Evolutionary conservation across 2,888 invertebrate genomes (phyloP).

Genomic region (Melikaiella ostensackeni): DNA sequence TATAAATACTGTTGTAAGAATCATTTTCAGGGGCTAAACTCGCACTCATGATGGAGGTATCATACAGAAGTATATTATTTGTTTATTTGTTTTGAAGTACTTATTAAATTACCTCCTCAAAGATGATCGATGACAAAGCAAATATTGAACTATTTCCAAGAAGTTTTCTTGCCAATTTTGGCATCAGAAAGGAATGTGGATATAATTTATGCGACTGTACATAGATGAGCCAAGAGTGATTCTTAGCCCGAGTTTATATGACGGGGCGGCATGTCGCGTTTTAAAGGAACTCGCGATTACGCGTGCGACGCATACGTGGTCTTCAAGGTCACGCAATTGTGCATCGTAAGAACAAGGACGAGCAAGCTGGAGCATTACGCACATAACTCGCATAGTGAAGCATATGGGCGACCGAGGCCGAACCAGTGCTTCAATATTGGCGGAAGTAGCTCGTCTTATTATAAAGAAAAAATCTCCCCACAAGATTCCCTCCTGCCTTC

Average conservation of each 20-base stretch:
- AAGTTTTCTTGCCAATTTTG: slow-evolving; percentile 1
- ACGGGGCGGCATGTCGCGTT: not conserved
- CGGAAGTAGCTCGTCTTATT: not conserved
- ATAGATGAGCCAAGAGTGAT: not conserved
- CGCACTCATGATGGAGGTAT: no score
- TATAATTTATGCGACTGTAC: not conserved
- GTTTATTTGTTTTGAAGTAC: not conserved
- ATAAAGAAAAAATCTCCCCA: not conserved
- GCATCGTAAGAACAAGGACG: slow-evolving; percentile 57
- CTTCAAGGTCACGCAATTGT: slow-evolving; percentile 67
- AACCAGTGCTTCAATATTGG: slow-evolving; percentile 16
- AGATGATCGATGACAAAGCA: not conserved
- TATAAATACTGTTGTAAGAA: no score
- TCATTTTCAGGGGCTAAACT: no score
- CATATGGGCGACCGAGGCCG: slow-evolving; percentile 50
- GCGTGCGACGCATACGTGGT: slow-evolving; percentile 59
- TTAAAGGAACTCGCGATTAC: slow-evolving; percentile 39
- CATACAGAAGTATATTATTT: no score
- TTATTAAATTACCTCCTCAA: no score
- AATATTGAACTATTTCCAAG: not conserved
- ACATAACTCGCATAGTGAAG: slow-evolving; percentile 48
- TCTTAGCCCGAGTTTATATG: not conserved
- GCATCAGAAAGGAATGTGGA: not conserved
- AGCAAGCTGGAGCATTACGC: slow-evolving; percentile 55
- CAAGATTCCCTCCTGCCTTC: not conserved